Conservation (phyloP, 2,113 vertebrate genomes). For the Panthera leo region DNA sequence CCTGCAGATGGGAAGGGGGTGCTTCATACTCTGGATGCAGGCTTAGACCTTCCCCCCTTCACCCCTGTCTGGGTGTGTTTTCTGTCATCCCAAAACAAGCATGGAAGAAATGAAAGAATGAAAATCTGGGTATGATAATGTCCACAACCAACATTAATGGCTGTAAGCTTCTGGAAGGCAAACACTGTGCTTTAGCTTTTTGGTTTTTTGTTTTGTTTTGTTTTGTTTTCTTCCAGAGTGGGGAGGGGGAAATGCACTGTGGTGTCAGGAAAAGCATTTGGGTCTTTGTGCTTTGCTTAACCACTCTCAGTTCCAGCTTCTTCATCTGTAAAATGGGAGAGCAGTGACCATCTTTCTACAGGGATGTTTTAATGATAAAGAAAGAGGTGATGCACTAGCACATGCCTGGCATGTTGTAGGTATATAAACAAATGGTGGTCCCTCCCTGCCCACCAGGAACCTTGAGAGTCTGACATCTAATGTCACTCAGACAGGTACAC, state of each 20-base stretch:
- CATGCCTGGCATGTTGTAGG: background rate
- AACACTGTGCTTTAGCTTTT: background rate
- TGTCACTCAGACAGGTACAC: background rate
- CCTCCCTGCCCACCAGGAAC: background rate
- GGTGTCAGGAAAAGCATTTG: background rate
- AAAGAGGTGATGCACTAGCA: background rate
- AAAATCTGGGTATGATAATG: background rate
- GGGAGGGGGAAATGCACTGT: background rate
- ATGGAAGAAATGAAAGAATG: background rate
- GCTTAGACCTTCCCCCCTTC: background rate
- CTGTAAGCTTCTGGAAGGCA: background rate
- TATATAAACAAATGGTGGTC: background rate
- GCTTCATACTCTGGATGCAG: background rate
- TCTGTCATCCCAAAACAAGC: background rate
- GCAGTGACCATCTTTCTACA: background rate
- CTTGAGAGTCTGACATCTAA: background rate
- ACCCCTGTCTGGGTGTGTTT: background rate
- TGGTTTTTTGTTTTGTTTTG: background rate
- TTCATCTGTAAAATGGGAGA: conserved; percentile 1
- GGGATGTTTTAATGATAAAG: background rate
- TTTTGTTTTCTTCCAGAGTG: too few relatives aligned
- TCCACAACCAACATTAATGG: background rate
- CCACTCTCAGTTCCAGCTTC: background rate
- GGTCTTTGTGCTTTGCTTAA: background rate
- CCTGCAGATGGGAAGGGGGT: accelerated